phyloP scores from a whole-genome alignment of 2,888 invertebrate genomes.

The Drosophila phalerata region DNA sequence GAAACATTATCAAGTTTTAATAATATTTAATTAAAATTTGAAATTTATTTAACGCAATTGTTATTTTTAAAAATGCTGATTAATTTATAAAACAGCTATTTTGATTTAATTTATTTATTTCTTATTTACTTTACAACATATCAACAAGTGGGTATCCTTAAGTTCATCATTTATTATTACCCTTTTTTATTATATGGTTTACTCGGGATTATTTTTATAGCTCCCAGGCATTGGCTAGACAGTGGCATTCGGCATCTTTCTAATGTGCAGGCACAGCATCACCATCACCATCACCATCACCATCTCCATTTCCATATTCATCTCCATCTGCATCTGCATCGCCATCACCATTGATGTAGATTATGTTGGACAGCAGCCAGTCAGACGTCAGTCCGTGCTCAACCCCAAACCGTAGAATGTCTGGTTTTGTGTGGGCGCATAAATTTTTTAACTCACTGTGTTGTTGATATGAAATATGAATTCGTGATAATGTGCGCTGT shows the following conservation, averaged over 20 bases:
- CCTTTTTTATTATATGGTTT: not conserved
- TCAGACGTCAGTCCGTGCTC: constrained; percentile 61
- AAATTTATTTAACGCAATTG: too few species aligned
- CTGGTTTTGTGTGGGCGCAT: constrained; percentile 65
- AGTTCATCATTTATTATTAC: constrained; percentile 14
- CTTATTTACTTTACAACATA: too few species aligned
- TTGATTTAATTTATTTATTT: too few species aligned
- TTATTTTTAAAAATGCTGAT: too few species aligned
- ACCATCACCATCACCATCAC: constrained; percentile 16
- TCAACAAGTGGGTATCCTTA: constrained; percentile 12
- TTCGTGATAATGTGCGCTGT: constrained; percentile 64
- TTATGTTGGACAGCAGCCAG: constrained; percentile 73
- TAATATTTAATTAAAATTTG: too few species aligned
- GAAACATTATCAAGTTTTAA: too few species aligned
- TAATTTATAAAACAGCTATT: too few species aligned
- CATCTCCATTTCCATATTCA: not conserved
- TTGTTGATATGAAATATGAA: constrained; percentile 69
- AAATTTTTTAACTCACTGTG: constrained; percentile 62
- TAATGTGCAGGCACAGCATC: constrained; percentile 33
- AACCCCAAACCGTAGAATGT: constrained; percentile 30
- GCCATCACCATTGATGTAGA: constrained; percentile 66
- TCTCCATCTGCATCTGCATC: constrained; percentile 18
- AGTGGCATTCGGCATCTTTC: constrained; percentile 31
- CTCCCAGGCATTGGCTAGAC: constrained; percentile 28
- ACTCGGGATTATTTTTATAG: constrained; percentile 3